Conservation (phyloP, 2,888 invertebrate species). For the Amphipoea lucens region DNA sequence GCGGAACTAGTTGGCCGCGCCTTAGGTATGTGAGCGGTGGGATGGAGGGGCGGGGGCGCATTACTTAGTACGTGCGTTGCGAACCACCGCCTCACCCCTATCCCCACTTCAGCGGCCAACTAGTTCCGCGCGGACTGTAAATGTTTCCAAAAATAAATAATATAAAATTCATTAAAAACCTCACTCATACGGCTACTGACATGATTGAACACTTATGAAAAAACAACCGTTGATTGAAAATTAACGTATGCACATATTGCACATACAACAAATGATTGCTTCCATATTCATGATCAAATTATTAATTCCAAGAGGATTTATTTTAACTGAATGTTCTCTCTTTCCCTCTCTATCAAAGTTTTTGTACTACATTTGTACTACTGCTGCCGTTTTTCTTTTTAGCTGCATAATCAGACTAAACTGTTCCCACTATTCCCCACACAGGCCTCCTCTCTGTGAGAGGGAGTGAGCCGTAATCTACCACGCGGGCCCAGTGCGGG, state of each 20-base stretch:
- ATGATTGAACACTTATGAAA: neutral
- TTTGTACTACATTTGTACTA: neutral
- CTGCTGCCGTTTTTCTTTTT: neutral
- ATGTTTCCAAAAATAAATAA: neutral
- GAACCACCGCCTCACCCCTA: no score
- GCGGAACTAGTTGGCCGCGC: no score
- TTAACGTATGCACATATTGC: constrained; percentile 28
- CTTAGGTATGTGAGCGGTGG: no score
- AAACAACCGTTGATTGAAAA: constrained; percentile 24
- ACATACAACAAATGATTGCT: constrained; percentile 15
- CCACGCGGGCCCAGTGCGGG: no score
- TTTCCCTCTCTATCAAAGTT: constrained; percentile 2
- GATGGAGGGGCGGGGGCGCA: no score
- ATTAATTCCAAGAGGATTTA: constrained; percentile 30
- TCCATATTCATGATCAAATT: constrained; percentile 43
- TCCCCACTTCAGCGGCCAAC: no score
- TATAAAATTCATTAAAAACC: neutral
- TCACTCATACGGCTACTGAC: neutral
- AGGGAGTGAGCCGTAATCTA: no score
- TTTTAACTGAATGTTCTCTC: constrained; percentile 11
- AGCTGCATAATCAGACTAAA: no score
- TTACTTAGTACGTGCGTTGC: no score
- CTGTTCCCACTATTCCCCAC: no score
- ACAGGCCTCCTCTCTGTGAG: no score
- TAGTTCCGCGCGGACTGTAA: neutral